Percentiles rank a stretch among this genome's conserved stretches.
Evolutionary conservation across 1,140 invertebrate genomes (phyloP).

Genomic region (Rhizoglyphus robini): DNA sequence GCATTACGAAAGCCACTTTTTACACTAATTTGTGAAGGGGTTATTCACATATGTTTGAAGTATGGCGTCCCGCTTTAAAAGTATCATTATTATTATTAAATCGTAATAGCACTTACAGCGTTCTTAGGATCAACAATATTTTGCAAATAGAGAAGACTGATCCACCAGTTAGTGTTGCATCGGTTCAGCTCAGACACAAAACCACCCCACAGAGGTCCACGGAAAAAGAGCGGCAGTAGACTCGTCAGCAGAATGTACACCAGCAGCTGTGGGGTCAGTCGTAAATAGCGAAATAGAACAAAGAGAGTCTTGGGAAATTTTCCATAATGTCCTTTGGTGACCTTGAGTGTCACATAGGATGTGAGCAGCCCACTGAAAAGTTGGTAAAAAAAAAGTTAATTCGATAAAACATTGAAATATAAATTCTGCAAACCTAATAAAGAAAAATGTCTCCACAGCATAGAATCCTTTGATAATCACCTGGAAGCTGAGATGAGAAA

Average conservation of each 20-base stretch:
- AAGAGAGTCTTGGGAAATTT: conserved; percentile 3
- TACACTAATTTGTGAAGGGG: too few species aligned
- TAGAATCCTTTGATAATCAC: neutral
- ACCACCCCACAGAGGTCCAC: conserved; percentile 7
- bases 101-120: neutral
- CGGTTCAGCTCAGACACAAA: neutral
- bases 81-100: too few species aligned
- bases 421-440: too few species aligned
- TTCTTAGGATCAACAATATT: conserved; percentile 14
- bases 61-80: too few species aligned
- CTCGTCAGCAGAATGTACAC: neutral
- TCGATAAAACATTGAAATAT: neutral
- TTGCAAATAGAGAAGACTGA: conserved; percentile 15
- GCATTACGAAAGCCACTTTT: too few species aligned
- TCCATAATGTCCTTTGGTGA: neutral
- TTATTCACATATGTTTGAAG: too few species aligned
- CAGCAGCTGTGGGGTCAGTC: conserved; percentile 3
- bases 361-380: conserved; percentile 13
- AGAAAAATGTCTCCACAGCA: conserved; percentile 8
- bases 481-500: neutral
- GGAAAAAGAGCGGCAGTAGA: neutral
- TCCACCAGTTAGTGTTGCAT: conserved; percentile 21
- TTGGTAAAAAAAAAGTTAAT: too few species aligned
- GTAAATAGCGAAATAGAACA: conserved; percentile 6
- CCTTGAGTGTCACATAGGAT: conserved; percentile 7